Base-by-base conservation (phyloP, 2,888 invertebrate genomes). In the Cosmia pyralina region DNA sequence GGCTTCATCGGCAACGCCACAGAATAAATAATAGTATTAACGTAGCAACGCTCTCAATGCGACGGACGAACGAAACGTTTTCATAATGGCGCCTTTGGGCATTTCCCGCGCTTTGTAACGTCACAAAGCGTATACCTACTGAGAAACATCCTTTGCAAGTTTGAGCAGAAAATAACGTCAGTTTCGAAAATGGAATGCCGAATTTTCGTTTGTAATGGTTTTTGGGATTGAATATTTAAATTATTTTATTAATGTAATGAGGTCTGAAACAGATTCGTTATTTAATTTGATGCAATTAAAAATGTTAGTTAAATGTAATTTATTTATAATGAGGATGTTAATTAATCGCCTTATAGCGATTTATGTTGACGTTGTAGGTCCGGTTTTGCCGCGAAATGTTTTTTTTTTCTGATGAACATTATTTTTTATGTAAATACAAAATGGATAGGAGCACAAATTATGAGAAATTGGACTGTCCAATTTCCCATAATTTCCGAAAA, bases 81-180 rank as follows among this genome's bases (percentile, higher is more conserved):
- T 62, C 62, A 80, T 74, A 80, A 69, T 75, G 66, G 75, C 64
- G 69, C 52, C 79, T 81, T 75, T 75, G 75, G 50, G 66, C 41
- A 41, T 71, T 81, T 71, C 68, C 70, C 70, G 70, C 64, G 46
- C 79, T 70, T 75, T 60, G 48, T 19, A 28, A 52, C 71, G 59
- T 57, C 46, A 75, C 79, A 74, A 70, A 67, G 66, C 52, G 11
- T 17, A 59, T 53, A 57, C 50, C 46, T 46, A 46, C 19, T 58
- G n/a, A 52, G 46, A 52, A 63, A 28, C 38, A 53, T 67, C 48
- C 64, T 75, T 55, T 34, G n/a, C 57, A 50, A 44, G 22, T 62
- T 55, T 19, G 38, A 55, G 38, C 48, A 5, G 48, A 28, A 55
- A 53, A 28, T 34, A 34, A n/a, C 5, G 52, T 34, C 5, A 34